Evolutionary conservation across 2,797 vertebrate species (phyloP).

Genomic region (Lutjanus argentimaculatus): DNA sequence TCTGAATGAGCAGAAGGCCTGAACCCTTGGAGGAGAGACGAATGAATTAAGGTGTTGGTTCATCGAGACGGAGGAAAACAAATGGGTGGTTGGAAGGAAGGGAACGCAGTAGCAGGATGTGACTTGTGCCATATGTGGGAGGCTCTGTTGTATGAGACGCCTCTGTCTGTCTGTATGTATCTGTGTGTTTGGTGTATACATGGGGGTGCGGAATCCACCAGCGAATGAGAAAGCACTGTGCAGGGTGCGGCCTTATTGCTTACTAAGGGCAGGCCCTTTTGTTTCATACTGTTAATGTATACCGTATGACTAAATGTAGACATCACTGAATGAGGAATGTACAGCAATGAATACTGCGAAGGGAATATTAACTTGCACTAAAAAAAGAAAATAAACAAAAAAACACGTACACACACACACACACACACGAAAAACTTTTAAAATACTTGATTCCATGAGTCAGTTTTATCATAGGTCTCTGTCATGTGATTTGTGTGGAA

Average conservation of each 20-base stretch:
- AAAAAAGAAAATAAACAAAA: slow-evolving; percentile 79
- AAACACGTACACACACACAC: slow-evolving; percentile 65
- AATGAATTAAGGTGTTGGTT: slow-evolving; percentile 41
- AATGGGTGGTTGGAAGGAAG: slow-evolving; percentile 61
- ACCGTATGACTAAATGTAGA: slow-evolving; percentile 93
- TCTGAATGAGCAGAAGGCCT: slow-evolving; percentile 68
- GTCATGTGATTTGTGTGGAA: slow-evolving; percentile 94
- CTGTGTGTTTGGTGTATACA: slow-evolving; percentile 75
- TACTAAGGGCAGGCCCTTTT: slow-evolving; percentile 97
- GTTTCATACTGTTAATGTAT: slow-evolving; percentile 86
- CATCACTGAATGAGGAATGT: slow-evolving; percentile 99
- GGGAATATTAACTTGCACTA: slow-evolving; percentile 99
- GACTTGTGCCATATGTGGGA: slow-evolving; percentile 85
- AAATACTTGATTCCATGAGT: slow-evolving; percentile 99
- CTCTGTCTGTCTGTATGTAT: slow-evolving; percentile 74
- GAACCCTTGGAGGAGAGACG: slow-evolving; percentile 59
- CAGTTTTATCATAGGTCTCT: slow-evolving; percentile 99
- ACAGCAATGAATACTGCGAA: slow-evolving; percentile 99
- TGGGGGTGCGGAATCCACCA: slow-evolving; percentile 95
- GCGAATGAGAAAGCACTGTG: slow-evolving; percentile 97
- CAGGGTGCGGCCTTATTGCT: slow-evolving; percentile 97
- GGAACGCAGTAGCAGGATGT: slow-evolving; percentile 82
- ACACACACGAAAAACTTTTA: slow-evolving; percentile 89
- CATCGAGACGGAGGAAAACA: slow-evolving; percentile 31
- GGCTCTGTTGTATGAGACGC: slow-evolving; percentile 74